Conservation (phyloP, 53 echinoderm and acorn worm genomes). For the Echinometra lucunter region DNA sequence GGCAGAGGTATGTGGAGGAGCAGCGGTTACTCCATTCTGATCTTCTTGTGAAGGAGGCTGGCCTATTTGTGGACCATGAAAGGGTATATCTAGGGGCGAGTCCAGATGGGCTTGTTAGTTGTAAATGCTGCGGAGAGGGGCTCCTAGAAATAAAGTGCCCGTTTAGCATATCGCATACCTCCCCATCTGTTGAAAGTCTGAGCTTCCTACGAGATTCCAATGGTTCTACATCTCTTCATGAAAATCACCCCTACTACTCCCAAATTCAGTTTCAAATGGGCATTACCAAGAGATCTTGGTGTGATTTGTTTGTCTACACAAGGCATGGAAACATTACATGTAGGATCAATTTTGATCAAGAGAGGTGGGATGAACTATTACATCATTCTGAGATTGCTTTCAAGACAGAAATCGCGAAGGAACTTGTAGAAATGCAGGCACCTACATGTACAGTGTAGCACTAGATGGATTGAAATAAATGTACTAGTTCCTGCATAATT, state of each 20-base stretch:
- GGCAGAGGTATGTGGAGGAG: background rate
- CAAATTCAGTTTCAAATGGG: constrained; percentile 59
- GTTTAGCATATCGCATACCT: background rate
- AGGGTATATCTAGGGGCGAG: constrained; percentile 21
- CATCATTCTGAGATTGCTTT: background rate
- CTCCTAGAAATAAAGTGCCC: no score
- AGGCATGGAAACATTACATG: no score
- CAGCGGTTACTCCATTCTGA: background rate
- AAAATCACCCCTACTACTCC: constrained; percentile 37
- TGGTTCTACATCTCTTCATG: background rate
- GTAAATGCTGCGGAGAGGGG: constrained; percentile 60
- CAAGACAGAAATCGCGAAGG: background rate
- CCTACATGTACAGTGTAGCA: no score
- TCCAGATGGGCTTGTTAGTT: constrained; percentile 65
- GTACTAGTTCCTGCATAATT: no score
- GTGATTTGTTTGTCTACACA: no score
- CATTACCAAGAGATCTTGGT: constrained; percentile 56
- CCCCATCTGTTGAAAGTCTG: constrained; percentile 53
- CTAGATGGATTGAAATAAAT: no score
- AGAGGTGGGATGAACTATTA: background rate
- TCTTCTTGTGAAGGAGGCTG: constrained; percentile 25
- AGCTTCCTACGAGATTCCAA: constrained; percentile 8
- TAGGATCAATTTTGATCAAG: background rate
- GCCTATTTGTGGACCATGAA: constrained; percentile 52
- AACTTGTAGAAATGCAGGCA: background rate